phyloP scores from a whole-genome alignment of 1,140 invertebrate species.

The Drosophila kikkawai region DNA sequence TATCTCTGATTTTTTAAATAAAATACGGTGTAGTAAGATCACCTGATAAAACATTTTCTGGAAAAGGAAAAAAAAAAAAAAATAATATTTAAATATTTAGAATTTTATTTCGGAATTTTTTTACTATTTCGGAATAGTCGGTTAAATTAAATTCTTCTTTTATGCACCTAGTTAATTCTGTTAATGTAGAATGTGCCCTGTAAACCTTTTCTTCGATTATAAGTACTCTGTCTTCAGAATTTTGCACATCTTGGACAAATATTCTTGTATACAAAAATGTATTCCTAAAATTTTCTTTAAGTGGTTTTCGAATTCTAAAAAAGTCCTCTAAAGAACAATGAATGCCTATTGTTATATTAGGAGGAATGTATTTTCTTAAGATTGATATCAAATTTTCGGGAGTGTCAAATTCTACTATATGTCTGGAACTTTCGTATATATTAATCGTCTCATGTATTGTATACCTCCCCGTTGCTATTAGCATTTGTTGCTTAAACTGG shows the following conservation, averaged over 20 bases:
- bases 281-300: not conserved
- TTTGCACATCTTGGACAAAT: conserved; percentile 1
- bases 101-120: too few relatives aligned
- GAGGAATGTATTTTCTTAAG: conserved; percentile 1
- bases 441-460: not conserved
- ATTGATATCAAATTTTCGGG: not conserved
- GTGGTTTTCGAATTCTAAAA: not conserved
- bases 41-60: conserved; percentile 5
- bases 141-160: conserved; percentile 9
- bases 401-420: not conserved
- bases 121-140: not conserved
- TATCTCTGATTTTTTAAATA: conserved; percentile 6
- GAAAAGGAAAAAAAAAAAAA: not conserved
- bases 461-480: conserved; percentile 4
- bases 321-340: conserved; percentile 4
- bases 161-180: not conserved
- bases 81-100: not conserved
- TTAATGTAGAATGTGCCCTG: not conserved
- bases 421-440: not conserved
- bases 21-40: not conserved
- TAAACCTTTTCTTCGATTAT: not conserved
- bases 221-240: not conserved
- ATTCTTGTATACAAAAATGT: not conserved
- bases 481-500: conserved; percentile 5
- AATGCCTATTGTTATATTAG: not conserved